Base-by-base conservation (phyloP, 2,888 invertebrate species). In the Prosopocoilus inquinatus region DNA sequence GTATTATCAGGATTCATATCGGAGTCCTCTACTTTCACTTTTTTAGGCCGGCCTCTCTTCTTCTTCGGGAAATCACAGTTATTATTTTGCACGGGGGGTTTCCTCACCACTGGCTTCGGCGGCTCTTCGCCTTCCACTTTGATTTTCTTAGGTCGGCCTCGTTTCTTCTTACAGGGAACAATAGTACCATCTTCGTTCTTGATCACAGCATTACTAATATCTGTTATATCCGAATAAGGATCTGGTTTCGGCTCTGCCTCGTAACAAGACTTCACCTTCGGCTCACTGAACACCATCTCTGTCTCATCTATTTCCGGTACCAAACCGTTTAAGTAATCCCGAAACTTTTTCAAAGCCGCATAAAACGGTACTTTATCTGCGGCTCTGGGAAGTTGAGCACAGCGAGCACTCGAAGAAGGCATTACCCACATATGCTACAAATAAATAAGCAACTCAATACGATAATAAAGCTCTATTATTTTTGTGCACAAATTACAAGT, bases 351-450 rank as follows among this genome's bases (percentile, higher is more conserved):
- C 44, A 97, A 83, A 50, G 96, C 96, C 58, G 91, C 88, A 81
- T 96, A 98, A 81, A 96, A 98, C 63, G 97, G 97, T 57, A 98
- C 94, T 81, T 98, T 98, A 81, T 98, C 97, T 0, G 94, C 92
- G 13, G 96, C 96, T 66, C 96, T 85, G n/a, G 97, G 97, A 66
- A 97, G 81, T 78, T 97, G 96, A 36, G 97, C 95, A 81, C 96
- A 97, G 50, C 97, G 86, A 47, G 97, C 96, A 72, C 95, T 96
- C 48, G 96, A 96, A 51, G 96, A 97, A 62, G 97, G 97, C 96
- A 97, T 96, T 74, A 98, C 97, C 93, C 94, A 98, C 84, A 96
- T 93, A 77, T 93, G 90, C 96, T 96, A 82, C 9, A 81, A 81
- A 41, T 38, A 28, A 41, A 41, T 15, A 41, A 15, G 8, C n/a